Evolutionary conservation across 2,113 vertebrate species (phyloP).

Genomic region (Phylloscopus trochiloides): DNA sequence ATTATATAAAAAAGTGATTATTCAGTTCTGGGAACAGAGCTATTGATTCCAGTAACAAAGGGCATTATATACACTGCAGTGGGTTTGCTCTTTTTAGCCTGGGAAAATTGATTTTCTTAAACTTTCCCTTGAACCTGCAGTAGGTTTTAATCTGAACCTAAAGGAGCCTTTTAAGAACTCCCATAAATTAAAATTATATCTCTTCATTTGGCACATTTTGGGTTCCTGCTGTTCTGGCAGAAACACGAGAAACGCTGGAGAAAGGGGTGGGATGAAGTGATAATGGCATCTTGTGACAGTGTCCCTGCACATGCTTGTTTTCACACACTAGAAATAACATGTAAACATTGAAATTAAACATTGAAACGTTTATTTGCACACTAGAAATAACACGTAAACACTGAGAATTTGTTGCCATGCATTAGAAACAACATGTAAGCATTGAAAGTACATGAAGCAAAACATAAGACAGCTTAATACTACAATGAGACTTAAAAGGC

Average conservation of each 20-base stretch:
- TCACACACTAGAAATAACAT: background rate
- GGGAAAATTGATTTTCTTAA: constrained; percentile 77
- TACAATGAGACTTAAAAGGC: background rate
- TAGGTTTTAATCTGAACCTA: constrained; percentile 27
- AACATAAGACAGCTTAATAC: background rate
- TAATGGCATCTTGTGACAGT: background rate
- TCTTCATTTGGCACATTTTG: background rate
- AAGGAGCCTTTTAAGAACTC: constrained; percentile 25
- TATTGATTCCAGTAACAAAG: constrained; percentile 85
- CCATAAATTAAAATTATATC: constrained; percentile 22
- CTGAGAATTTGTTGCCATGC: background rate
- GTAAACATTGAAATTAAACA: background rate
- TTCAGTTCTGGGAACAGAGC: constrained; percentile 80
- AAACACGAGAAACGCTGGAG: background rate
- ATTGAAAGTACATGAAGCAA: background rate
- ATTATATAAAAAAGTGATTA: constrained; percentile 80
- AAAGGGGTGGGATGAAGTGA: background rate
- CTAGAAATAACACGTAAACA: background rate
- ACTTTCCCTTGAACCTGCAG: constrained; percentile 52
- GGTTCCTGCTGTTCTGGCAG: background rate
- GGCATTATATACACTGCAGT: constrained; percentile 46
- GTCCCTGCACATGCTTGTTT: background rate
- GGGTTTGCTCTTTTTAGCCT: constrained; percentile 68
- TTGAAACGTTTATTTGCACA: rapidly evolving
- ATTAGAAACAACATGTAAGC: background rate